A percentile compares a stretch with the other conserved stretches of the same genome.
These are phyloP conservation scores for Callinectes sapidus DNA, from an alignment of 2,888 invertebrate genomes.

Conservation along the genomic window DNA sequence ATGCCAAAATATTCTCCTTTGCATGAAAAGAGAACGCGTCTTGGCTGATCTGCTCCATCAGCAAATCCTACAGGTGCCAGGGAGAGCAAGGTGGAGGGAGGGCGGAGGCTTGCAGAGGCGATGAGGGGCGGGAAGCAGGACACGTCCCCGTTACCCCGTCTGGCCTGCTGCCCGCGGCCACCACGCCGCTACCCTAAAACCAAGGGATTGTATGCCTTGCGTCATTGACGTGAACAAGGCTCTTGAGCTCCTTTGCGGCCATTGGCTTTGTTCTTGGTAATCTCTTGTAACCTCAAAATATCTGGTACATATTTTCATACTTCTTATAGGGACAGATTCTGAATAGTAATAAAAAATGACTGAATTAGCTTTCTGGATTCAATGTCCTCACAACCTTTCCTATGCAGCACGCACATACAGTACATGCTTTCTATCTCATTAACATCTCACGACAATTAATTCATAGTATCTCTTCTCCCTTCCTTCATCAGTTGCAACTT, in stretches of 20 bases:
- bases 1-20: no score
- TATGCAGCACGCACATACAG: not conserved
- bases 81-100: not conserved
- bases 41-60: not conserved
- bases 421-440: not conserved
- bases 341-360: no score
- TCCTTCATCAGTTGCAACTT: not conserved
- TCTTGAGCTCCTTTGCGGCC: not conserved
- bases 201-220: not conserved
- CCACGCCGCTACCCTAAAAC: slow-evolving; percentile 22
- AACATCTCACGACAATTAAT: not conserved
- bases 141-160: slow-evolving; percentile 36
- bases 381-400: not conserved
- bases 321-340: not conserved
- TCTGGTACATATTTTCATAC: not conserved
- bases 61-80: not conserved
- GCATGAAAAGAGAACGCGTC: not conserved
- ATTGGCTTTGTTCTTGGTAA: not conserved
- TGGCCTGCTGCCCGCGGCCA: slow-evolving; percentile 17
- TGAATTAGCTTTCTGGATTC: not conserved
- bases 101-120: not conserved
- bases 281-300: not conserved
- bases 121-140: not conserved
- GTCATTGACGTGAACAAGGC: not conserved
- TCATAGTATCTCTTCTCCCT: not conserved